Evolutionary conservation across 2,113 vertebrate species (phyloP), one percentile per base, ranked within the genome.

Genomic region (Lucifuga dentata): DNA sequence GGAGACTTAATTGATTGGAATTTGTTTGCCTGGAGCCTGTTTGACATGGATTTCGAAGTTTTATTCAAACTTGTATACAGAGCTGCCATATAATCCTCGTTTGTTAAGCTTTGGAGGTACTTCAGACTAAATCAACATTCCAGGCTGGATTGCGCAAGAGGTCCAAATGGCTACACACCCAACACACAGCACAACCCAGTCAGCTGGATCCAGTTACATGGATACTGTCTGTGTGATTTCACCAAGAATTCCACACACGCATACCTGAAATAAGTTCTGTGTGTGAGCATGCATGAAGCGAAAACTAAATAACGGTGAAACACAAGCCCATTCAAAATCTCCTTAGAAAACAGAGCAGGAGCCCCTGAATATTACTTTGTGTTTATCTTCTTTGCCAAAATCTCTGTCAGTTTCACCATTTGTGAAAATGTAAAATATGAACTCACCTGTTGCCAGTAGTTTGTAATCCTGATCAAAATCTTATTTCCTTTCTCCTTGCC

Each of bases 111-210:
- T 78, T 59, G 3, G 35, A 61, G 64, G 16, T 40, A 20, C 50
- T 61, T 52, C 23, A 29, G 17, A 16, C 60, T 41, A 74, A 73
- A 78, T 43, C 73, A 71, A 23, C 81, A 86, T 89, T 88, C 79
- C 87, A 75, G 61, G 2, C 48, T 2, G 44, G 45, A 38, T 90
- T 90, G 80, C 84, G 55, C 87, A 88, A 89, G 67, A 63, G 67
- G 67, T 59, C 76, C 68, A 48, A 60, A 80, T 70, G 61, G 38
- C 63, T 76, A 35, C 85, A 86, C 76, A 60, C 81, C 75, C 81
- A 56, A 8, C 38, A 69, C 1, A 26, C 58, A 32, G 40, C 15
- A 0, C 11, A 59, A 61, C 53, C 29, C 50, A 16, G 13, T 85
- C 63, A 55, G 73, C 71, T 64, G 68, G 76, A 76, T 87, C 77